Conservation (phyloP, 2,888 invertebrate genomes). For the Bursaphelenchus okinawaensis region DNA sequence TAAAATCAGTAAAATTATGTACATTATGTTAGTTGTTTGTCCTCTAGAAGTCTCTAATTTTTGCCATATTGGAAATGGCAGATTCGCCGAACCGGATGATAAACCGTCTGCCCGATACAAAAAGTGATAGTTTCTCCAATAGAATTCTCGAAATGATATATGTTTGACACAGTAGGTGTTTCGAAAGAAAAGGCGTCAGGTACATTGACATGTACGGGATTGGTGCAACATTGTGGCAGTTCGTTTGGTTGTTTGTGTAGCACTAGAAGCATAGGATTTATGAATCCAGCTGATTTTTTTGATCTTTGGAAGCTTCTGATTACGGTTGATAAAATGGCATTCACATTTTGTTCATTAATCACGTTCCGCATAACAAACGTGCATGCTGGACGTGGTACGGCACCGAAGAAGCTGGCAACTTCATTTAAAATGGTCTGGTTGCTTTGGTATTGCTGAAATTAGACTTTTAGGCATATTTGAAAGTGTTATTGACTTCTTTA, state of each 20-base stretch:
- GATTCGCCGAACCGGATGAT: not conserved
- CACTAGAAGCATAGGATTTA: not conserved
- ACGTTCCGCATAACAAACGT: not conserved
- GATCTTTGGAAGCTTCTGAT: not conserved
- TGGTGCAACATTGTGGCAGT: not conserved
- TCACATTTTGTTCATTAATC: not conserved
- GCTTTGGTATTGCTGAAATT: constrained; percentile 3
- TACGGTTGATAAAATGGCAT: not conserved
- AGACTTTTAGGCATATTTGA: not conserved
- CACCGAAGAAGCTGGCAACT: not conserved
- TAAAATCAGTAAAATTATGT: too few species aligned
- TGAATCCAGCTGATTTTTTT: not conserved
- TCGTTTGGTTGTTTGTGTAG: not conserved
- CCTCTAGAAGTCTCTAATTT: too few species aligned
- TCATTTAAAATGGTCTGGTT: not conserved
- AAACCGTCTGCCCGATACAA: not conserved
- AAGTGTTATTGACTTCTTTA: not conserved
- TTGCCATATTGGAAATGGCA: not conserved
- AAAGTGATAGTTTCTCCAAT: not conserved
- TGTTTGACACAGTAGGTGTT: not conserved
- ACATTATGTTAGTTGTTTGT: too few species aligned
- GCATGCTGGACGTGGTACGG: not conserved
- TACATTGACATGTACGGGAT: not conserved
- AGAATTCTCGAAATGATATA: constrained; percentile 4
- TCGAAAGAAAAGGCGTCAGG: not conserved